A percentile compares a stretch with the other conserved stretches of the same genome.
Conservation (phyloP, 1,140 invertebrate species). For the Parapsyche elsis region DNA sequence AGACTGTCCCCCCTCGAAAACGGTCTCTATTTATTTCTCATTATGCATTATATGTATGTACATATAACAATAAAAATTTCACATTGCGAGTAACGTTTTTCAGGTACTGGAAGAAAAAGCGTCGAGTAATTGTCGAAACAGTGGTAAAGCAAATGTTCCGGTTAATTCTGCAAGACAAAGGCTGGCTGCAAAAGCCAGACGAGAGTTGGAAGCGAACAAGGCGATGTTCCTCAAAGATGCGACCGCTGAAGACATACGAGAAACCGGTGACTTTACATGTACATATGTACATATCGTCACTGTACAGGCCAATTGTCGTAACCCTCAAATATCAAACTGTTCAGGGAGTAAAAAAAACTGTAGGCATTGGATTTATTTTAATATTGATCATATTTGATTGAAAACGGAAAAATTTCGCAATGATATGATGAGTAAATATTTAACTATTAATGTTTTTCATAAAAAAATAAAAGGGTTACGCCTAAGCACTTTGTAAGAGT, state of each 20-base stretch:
- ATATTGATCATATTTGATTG: no score
- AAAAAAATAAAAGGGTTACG: no score
- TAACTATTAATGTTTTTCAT: no score
- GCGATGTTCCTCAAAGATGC: constrained; percentile 52
- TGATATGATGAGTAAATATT: no score
- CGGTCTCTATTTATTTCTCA: background rate
- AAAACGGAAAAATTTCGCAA: no score
- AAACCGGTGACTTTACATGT: constrained; percentile 47
- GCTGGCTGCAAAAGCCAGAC: constrained; percentile 37
- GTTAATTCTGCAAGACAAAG: constrained; percentile 35
- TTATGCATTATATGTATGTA: background rate
- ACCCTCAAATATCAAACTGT: no score
- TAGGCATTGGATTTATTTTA: no score
- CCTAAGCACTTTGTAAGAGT: no score
- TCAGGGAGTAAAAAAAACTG: no score
- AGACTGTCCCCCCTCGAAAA: background rate
- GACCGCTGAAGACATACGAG: constrained; percentile 42
- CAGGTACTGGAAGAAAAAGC: constrained; percentile 16
- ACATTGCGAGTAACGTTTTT: background rate
- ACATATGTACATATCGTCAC: no score
- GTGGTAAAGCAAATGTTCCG: constrained; percentile 17
- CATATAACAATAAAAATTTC: no score
- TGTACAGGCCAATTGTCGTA: no score
- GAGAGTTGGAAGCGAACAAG: constrained; percentile 50
- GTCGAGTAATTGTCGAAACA: constrained; percentile 58